Percentiles rank a stretch among this genome's conserved stretches.
phyloP scores from a whole-genome alignment of 2,888 invertebrate species.

The Chrysolina haemoptera region DNA sequence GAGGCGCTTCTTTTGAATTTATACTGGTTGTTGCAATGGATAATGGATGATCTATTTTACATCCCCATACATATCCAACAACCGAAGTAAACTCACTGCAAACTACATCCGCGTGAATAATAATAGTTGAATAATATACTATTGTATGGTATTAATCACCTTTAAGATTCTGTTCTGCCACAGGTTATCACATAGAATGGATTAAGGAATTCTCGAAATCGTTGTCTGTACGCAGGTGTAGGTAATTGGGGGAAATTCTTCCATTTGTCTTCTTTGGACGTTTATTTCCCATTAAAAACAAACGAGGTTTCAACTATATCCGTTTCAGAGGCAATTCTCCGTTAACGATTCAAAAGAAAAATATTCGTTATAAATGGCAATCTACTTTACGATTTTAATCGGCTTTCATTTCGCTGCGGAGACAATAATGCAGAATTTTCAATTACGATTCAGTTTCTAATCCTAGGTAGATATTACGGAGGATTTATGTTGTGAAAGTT shows the following conservation, averaged over 20 bases:
- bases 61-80: no score
- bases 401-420: constrained; percentile 1
- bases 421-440: constrained; percentile 19
- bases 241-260: constrained; percentile 15
- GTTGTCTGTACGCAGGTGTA: background rate
- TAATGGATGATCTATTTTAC: no score
- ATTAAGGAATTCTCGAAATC: constrained; percentile 9
- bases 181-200: background rate
- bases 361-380: constrained; percentile 4
- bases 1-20: no score
- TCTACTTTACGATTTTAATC: constrained; percentile 4
- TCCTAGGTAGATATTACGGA: background rate
- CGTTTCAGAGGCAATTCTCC: constrained; percentile 1
- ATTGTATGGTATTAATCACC: background rate
- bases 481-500: background rate
- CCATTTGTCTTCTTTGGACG: constrained; percentile 4
- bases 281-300: background rate
- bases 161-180: background rate
- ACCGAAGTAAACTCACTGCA: no score
- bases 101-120: no score
- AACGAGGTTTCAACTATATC: background rate
- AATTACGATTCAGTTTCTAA: constrained; percentile 8
- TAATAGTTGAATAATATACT: no score
- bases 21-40: no score
- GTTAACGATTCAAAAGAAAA: background rate